These are phyloP conservation scores for Lethenteron reissneri DNA, from an alignment of 2,113 vertebrate species.

Conservation along the genomic window DNA sequence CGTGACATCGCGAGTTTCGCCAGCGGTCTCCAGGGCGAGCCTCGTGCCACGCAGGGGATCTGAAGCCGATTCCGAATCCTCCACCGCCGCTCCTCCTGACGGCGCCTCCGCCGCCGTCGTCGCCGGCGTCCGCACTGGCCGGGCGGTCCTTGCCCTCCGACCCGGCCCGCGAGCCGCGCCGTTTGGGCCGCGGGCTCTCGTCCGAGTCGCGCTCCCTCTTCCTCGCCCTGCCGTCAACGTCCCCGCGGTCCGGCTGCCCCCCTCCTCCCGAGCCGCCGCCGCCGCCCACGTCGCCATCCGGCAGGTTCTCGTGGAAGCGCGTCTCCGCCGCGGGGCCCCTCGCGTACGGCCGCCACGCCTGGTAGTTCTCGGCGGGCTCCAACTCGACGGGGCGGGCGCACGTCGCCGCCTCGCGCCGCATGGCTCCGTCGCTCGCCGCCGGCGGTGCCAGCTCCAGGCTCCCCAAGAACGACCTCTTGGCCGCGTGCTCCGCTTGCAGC, in stretches of 20 bases:
- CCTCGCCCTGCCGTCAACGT: no score
- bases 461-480: slow-evolving; percentile 30
- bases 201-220: no score
- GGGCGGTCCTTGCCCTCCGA: no score
- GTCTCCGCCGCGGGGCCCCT: background rate
- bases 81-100: slow-evolving; percentile 10
- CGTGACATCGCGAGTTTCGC: slow-evolving; percentile 12
- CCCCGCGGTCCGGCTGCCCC: no score
- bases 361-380: background rate
- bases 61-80: slow-evolving; percentile 13
- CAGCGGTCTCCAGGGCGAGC: slow-evolving; percentile 14
- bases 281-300: slow-evolving; percentile 32
- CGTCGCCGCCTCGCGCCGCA: slow-evolving; percentile 7
- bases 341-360: background rate
- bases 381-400: background rate
- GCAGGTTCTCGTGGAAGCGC: slow-evolving; percentile 7
- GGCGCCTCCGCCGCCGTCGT: slow-evolving; percentile 15
- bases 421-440: slow-evolving; percentile 30
- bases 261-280: slow-evolving; percentile 10
- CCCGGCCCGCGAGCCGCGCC: no score
- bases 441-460: slow-evolving; percentile 40
- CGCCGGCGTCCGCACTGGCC: slow-evolving; percentile 10
- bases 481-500: background rate
- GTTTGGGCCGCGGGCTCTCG: no score
- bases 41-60: slow-evolving; percentile 13